Evolutionary conservation across 92 coral and sea anemone genomes (phyloP).

Genomic region (Porites evermanni): DNA sequence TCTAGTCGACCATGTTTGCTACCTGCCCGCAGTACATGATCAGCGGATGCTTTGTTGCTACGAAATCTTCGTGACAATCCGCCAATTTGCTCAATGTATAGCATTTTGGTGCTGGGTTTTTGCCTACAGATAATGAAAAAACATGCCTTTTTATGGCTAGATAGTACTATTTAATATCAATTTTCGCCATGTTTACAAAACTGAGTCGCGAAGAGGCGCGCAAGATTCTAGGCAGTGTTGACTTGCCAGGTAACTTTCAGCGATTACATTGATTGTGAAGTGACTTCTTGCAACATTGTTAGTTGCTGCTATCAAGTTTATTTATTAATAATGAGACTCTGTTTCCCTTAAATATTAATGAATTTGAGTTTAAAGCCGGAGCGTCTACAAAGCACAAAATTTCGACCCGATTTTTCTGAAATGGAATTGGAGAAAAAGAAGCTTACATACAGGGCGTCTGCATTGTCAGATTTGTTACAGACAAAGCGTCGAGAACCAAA

Average conservation of each 20-base stretch:
- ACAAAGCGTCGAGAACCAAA: background rate
- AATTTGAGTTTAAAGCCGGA: background rate
- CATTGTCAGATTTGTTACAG: background rate
- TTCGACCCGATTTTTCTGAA: background rate
- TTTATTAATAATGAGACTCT: background rate
- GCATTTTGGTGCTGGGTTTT: background rate
- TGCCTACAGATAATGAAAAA: background rate
- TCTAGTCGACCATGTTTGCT: no score
- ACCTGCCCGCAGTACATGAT: slow-evolving; percentile 7
- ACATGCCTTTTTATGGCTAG: background rate
- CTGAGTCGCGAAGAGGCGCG: slow-evolving; percentile 72
- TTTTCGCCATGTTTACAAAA: slow-evolving; percentile 26
- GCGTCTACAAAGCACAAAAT: background rate
- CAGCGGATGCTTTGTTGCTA: slow-evolving; percentile 53
- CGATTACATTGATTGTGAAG: background rate
- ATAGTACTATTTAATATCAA: background rate
- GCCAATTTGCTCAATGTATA: background rate
- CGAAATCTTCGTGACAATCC: background rate
- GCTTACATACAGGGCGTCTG: no score
- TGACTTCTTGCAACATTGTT: background rate
- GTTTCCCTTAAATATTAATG: background rate
- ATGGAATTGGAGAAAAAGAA: background rate
- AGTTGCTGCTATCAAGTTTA: background rate
- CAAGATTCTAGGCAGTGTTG: slow-evolving; percentile 57
- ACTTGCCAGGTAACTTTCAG: slow-evolving; percentile 72